Percentiles rank a stretch among this genome's conserved stretches.
Evolutionary conservation across 2,888 invertebrate species (phyloP).

Genomic region (Dryocosmus kuriphilus): DNA sequence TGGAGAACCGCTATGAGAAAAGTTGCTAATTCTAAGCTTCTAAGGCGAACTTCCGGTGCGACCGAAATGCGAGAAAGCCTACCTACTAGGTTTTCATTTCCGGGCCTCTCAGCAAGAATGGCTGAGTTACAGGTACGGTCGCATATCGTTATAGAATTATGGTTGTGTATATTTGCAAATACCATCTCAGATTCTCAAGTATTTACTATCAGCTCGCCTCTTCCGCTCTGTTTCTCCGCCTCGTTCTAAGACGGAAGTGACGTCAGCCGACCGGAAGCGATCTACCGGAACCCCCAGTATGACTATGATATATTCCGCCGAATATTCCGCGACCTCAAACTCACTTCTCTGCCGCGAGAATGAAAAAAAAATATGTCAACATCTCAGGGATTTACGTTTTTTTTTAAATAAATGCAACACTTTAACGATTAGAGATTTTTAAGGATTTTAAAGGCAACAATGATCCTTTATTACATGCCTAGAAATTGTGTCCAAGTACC

Average conservation of each 20-base stretch:
- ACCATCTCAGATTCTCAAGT: constrained; percentile 2
- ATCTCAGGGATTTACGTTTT: too few species aligned
- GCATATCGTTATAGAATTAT: constrained; percentile 3
- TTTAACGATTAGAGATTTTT: too few species aligned
- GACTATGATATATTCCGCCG: too few species aligned
- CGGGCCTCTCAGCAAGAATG: constrained; percentile 34
- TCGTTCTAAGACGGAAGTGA: constrained; percentile 50
- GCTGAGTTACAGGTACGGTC: constrained; percentile 33
- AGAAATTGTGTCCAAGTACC: too few species aligned
- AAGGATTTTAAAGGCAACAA: too few species aligned
- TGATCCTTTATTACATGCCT: too few species aligned
- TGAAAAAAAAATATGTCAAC: background rate
- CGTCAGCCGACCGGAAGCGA: constrained; percentile 57
- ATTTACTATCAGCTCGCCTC: constrained; percentile 48
- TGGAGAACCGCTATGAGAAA: background rate
- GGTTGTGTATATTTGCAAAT: background rate
- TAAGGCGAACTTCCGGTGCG: constrained; percentile 40
- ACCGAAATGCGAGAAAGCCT: constrained; percentile 46
- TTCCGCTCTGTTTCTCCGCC: constrained; percentile 58
- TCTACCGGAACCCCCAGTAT: constrained; percentile 53
- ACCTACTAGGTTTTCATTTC: constrained; percentile 44
- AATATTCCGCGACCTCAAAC: constrained; percentile 44
- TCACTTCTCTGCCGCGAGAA: background rate
- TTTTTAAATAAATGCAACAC: too few species aligned
- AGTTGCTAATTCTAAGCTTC: background rate